phyloP scores from a whole-genome alignment of 2,888 invertebrate species.

The Uloborus plumipes region DNA sequence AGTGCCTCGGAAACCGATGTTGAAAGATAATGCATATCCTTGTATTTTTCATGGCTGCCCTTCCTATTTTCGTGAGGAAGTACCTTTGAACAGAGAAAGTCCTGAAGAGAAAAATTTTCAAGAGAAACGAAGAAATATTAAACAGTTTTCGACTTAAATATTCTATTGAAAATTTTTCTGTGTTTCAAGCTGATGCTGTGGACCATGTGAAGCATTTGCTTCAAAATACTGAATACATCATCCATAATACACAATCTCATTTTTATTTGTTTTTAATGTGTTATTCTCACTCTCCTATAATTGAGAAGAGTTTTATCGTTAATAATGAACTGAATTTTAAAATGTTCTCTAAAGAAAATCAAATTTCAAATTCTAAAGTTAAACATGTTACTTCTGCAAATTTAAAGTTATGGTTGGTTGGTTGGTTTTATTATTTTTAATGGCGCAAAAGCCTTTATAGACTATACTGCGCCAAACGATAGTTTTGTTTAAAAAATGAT shows the following conservation, averaged over 20 bases:
- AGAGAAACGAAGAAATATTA: neutral
- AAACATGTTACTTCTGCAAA: neutral
- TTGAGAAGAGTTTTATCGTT: neutral
- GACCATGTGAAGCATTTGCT: neutral
- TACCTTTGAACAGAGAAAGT: neutral
- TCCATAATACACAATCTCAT: neutral
- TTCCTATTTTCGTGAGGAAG: neutral
- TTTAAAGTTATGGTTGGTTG: no score
- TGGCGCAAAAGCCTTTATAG: no score
- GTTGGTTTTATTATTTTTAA: no score
- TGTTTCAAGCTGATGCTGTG: no score
- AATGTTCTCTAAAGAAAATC: neutral
- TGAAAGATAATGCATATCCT: slow-evolving; percentile 19
- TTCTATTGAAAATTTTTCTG: neutral
- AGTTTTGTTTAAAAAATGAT: no score
- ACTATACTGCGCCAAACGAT: no score
- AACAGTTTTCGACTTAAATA: neutral
- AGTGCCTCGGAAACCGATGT: slow-evolving; percentile 11
- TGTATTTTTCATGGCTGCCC: neutral
- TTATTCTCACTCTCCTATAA: neutral
- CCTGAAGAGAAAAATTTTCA: neutral
- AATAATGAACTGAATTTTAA: slow-evolving; percentile 2
- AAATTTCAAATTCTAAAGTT: neutral
- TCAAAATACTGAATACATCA: neutral
- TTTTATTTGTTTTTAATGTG: neutral